Base-by-base conservation (phyloP, 2,797 vertebrate genomes). In the Apogon talboti region DNA sequence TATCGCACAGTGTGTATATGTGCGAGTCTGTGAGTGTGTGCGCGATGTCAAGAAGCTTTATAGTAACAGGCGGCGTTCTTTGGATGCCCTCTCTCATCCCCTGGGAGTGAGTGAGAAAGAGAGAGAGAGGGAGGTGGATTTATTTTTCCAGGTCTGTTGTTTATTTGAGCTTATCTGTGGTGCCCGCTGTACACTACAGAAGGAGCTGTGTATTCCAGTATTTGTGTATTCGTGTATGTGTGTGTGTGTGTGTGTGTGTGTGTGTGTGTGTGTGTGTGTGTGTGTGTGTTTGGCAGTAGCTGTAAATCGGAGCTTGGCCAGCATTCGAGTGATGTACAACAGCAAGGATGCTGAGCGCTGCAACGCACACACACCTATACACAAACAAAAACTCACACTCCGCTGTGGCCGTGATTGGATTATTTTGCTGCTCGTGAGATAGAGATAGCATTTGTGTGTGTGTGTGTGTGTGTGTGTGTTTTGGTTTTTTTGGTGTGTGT, bases 81-180 rank as follows among this genome's bases (percentile, higher is more conserved):
- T 82, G 81, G 72, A 85, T 86, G 84, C 79, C 81, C 85, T 90
- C 84, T 63, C 74, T 78, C 37, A 50, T 82, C 82, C 79, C 73
- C 50, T 0, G 80, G 64, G 83, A 78, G 64, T 7, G 47, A 49
- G 43, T 18, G 30, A 13, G 66, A 63, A 64, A 19, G 48, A 53
- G 49, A 30, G 66, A 61, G 71, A 14, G 71, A 51, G 78, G 16
- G 74, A 66, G 79, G 66, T 59, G 51, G 78, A 88, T 87, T 91
- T 88, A 85, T 87, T 88, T 87, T 89, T 83, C 79, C 77, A 68
- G 86, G 72, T 86, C 83, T 87, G 79, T 87, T 91, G 85, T 91
- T 91, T 89, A 86, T 88, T 87, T 85, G 79, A 76, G 83, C 74
- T 86, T 87, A 91, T 91, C 86, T 81, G 79, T 56, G 74, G 71